Percentiles rank a stretch among this genome's conserved stretches.
Evolutionary conservation across 64 coral and sea anemone species (phyloP).

Genomic region (Pocillopora verrucosa): DNA sequence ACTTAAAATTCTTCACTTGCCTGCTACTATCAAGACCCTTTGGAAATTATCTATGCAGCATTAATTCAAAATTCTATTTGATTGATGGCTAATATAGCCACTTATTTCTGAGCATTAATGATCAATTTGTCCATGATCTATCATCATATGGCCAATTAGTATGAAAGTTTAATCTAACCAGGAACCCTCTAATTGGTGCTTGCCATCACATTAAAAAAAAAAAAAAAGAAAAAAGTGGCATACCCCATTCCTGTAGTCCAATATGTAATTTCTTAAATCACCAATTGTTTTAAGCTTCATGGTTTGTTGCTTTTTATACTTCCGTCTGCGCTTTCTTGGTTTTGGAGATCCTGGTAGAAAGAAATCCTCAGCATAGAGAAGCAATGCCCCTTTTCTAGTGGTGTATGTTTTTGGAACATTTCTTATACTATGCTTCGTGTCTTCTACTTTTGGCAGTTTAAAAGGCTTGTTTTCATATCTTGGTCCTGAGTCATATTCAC

Average conservation of each 20-base stretch:
- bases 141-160: no score
- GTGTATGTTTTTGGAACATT: slow-evolving; percentile 92
- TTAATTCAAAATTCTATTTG: no score
- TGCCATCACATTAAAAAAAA: no score
- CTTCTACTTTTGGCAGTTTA: slow-evolving; percentile 66
- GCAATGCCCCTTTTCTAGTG: slow-evolving; percentile 87
- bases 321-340: slow-evolving; percentile 69
- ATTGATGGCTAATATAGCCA: no score
- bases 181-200: no score
- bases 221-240: background rate
- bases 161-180: no score
- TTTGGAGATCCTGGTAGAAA: slow-evolving; percentile 89
- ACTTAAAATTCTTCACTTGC: no score
- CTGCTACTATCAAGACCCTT: no score
- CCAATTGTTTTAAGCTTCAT: slow-evolving; percentile 74
- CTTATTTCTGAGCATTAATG: no score
- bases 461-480: slow-evolving; percentile 62
- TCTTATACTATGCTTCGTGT: background rate
- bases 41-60: no score
- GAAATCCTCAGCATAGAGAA: slow-evolving; percentile 90
- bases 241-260: slow-evolving; percentile 98
- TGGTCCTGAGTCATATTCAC: slow-evolving; percentile 8
- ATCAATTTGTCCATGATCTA: no score
- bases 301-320: slow-evolving; percentile 54
- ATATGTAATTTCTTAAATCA: slow-evolving; percentile 77